Percentiles rank a stretch among this genome's conserved stretches.
These are phyloP conservation scores for Drosophila saltans DNA, from an alignment of 1,140 invertebrate genomes.

Conservation along the genomic window DNA sequence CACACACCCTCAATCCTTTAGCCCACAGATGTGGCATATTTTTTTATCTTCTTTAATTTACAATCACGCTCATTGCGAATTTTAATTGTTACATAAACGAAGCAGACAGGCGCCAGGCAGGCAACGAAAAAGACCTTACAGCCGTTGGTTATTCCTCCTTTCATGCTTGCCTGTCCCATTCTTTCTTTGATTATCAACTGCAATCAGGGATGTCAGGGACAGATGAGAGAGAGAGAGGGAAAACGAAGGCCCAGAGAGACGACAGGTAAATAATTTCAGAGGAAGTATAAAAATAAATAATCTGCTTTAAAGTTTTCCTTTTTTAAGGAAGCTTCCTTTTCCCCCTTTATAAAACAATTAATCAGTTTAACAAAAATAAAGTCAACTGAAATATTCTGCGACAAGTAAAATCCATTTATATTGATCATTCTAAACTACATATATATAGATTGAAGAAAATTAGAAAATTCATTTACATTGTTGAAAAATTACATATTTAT, in stretches of 20 bases:
- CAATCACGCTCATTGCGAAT: conserved; percentile 68
- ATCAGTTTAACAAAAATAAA: too few species aligned
- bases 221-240: not conserved
- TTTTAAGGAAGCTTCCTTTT: not conserved
- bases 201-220: conserved; percentile 38
- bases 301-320: not conserved
- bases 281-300: not conserved
- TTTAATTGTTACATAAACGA: conserved; percentile 77
- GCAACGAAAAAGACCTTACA: conserved; percentile 13
- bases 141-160: conserved; percentile 1
- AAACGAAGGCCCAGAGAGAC: not conserved
- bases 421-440: too few species aligned
- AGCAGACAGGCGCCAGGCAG: conserved; percentile 35
- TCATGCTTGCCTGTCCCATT: conserved; percentile 2
- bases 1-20: conserved; percentile 20
- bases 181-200: conserved; percentile 65
- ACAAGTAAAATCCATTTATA: too few species aligned
- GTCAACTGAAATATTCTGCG: too few species aligned
- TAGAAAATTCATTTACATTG: too few species aligned
- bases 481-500: too few species aligned
- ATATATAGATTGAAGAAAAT: too few species aligned
- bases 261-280: not conserved
- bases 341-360: too few species aligned
- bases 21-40: conserved; percentile 55
- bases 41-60: conserved; percentile 76